Percentiles rank a stretch among this genome's conserved stretches.
Conservation (phyloP, 2,797 vertebrate species). For the Sebastes kiyomatsui region DNA sequence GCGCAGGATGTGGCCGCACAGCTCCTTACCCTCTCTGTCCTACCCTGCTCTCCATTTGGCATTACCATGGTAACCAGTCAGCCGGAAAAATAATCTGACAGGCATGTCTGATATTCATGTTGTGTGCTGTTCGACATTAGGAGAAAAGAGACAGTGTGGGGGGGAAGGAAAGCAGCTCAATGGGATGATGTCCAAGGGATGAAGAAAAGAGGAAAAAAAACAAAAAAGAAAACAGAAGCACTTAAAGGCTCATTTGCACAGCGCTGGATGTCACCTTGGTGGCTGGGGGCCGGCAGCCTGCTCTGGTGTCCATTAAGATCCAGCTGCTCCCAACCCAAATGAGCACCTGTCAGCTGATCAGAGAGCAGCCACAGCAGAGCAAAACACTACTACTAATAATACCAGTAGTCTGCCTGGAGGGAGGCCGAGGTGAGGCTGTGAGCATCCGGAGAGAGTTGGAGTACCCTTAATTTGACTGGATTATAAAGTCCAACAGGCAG, state of each 20-base stretch:
- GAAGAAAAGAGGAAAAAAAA: background rate
- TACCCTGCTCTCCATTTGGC: slow-evolving; percentile 50
- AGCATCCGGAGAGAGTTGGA: slow-evolving; percentile 5
- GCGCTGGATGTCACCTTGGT: slow-evolving; percentile 66
- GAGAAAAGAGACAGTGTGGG: background rate
- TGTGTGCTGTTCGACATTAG: slow-evolving; percentile 31
- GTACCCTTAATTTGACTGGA: slow-evolving; percentile 22
- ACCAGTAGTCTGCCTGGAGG: slow-evolving; percentile 12
- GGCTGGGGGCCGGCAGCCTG: slow-evolving; percentile 33
- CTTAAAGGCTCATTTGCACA: slow-evolving; percentile 69
- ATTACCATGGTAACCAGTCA: slow-evolving; percentile 73
- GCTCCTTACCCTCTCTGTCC: slow-evolving; percentile 51
- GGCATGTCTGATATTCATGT: slow-evolving; percentile 48
- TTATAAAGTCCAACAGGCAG: slow-evolving; percentile 37
- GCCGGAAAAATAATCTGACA: slow-evolving; percentile 59
- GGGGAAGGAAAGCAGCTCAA: background rate
- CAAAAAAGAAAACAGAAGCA: slow-evolving; percentile 12
- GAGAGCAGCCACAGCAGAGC: slow-evolving; percentile 32
- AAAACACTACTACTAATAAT: slow-evolving; percentile 37
- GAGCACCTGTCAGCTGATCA: slow-evolving; percentile 67
- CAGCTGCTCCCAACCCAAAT: slow-evolving; percentile 61
- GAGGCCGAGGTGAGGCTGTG: background rate
- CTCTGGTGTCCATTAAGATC: slow-evolving; percentile 62
- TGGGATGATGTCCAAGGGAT: slow-evolving; percentile 36
- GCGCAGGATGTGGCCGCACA: slow-evolving; percentile 63